phyloP scores from a whole-genome alignment of 1,140 invertebrate genomes.

The Cepaea nemoralis region DNA sequence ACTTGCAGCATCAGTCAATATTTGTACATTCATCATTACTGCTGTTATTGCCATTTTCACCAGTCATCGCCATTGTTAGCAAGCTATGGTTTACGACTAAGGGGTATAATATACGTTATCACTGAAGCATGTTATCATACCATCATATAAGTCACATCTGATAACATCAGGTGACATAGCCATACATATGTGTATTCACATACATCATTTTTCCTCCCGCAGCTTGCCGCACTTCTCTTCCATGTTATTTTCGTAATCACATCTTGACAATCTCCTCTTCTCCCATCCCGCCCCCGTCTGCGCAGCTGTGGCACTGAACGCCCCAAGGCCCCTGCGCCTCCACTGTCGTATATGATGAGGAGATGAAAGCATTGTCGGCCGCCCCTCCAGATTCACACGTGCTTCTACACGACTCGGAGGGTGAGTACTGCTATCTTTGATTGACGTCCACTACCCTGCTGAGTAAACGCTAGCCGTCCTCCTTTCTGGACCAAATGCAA shows the following conservation, averaged over 20 bases:
- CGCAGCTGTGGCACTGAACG: not conserved
- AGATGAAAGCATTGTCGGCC: not conserved
- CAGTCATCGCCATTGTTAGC: too few relatives aligned
- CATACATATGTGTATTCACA: too few relatives aligned
- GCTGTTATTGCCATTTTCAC: too few relatives aligned
- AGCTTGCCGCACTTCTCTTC: not conserved
- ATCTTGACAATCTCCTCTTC: not conserved
- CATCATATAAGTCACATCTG: too few relatives aligned
- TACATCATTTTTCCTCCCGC: too few relatives aligned
- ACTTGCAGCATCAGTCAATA: too few relatives aligned
- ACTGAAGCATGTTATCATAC: too few relatives aligned
- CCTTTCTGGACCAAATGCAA: not conserved
- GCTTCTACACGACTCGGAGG: constrained; percentile 18
- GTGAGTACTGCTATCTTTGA: not conserved
- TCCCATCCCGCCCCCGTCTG: not conserved
- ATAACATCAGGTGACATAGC: too few relatives aligned
- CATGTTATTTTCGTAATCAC: not conserved
- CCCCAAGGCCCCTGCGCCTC: not conserved
- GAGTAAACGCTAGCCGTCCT: not conserved
- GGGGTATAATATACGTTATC: too few relatives aligned
- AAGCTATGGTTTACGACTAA: too few relatives aligned
- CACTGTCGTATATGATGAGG: not conserved
- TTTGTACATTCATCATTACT: too few relatives aligned
- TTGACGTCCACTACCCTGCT: not conserved
- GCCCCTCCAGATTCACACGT: constrained; percentile 11